Percentiles rank a stretch among this genome's conserved stretches.
Conservation (phyloP, 2,888 invertebrate species). For the Apodemia mormo region DNA sequence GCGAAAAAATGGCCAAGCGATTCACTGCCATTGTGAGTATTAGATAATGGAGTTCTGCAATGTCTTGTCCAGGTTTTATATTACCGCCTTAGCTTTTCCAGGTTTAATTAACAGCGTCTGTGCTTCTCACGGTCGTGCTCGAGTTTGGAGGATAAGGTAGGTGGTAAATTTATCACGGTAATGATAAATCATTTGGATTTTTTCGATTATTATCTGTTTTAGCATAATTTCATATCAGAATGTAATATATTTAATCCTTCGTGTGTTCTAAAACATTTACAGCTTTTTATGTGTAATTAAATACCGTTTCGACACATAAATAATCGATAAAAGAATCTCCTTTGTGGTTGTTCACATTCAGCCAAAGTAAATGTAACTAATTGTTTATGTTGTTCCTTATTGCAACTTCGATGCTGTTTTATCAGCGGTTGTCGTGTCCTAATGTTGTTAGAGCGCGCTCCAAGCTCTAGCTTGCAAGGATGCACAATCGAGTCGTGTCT, state of each 20-base stretch:
- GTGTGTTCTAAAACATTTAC: not conserved
- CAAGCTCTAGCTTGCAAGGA: constrained; percentile 54
- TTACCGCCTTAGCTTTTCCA: not conserved
- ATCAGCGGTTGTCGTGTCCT: constrained; percentile 23
- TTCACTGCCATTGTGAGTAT: no score
- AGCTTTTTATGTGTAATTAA: constrained; percentile 7
- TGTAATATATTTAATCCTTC: not conserved
- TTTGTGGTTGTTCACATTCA: constrained; percentile 3
- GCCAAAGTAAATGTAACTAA: constrained; percentile 15
- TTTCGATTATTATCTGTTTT: no score
- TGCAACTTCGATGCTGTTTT: constrained; percentile 21
- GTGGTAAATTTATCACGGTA: no score
- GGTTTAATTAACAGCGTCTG: no score
- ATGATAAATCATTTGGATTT: no score
- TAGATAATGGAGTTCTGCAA: no score
- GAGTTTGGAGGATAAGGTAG: no score
- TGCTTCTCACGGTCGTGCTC: no score
- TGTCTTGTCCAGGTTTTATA: no score
- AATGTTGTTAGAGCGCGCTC: constrained; percentile 22
- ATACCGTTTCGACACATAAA: constrained; percentile 4
- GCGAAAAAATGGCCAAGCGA: no score
- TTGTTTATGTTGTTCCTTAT: constrained; percentile 21
- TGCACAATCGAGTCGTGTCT: constrained; percentile 70
- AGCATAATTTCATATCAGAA: not conserved
- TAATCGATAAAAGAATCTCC: constrained; percentile 15